Conservation (phyloP, 2,113 vertebrate genomes). For the Collichthys lucidus region DNA sequence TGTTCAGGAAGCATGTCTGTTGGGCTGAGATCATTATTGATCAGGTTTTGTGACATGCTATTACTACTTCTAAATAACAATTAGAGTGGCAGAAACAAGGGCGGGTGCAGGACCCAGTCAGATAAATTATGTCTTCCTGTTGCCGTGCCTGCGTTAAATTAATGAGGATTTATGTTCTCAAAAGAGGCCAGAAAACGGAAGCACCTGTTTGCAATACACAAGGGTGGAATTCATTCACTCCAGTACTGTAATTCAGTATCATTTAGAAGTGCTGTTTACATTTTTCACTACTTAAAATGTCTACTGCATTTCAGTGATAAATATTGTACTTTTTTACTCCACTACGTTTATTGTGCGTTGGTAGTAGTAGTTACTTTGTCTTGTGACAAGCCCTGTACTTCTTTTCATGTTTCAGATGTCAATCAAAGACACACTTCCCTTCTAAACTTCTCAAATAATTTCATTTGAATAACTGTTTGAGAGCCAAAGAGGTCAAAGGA, state of each 20-base stretch:
- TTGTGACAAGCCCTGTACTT: not conserved
- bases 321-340: not conserved
- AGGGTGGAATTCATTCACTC: slow-evolving; percentile 6
- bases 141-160: slow-evolving; percentile 54
- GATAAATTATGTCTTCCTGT: slow-evolving; percentile 62
- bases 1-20: slow-evolving; percentile 11
- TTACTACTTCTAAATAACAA: slow-evolving; percentile 71
- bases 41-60: slow-evolving; percentile 69
- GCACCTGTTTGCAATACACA: slow-evolving; percentile 48
- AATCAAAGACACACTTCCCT: not conserved
- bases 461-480: not conserved
- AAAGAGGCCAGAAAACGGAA: slow-evolving; percentile 45
- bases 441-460: not conserved
- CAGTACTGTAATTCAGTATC: not conserved
- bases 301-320: not conserved
- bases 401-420: not conserved
- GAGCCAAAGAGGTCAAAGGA: not conserved
- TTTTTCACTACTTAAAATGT: not conserved
- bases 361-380: not conserved
- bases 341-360: not conserved
- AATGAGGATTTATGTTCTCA: slow-evolving; percentile 65
- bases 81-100: slow-evolving; percentile 57
- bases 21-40: slow-evolving; percentile 70
- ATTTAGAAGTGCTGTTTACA: not conserved
- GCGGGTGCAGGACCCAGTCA: slow-evolving; percentile 21